Base-by-base conservation (phyloP, 2,113 vertebrate genomes). In the Oreochromis niloticus region DNA sequence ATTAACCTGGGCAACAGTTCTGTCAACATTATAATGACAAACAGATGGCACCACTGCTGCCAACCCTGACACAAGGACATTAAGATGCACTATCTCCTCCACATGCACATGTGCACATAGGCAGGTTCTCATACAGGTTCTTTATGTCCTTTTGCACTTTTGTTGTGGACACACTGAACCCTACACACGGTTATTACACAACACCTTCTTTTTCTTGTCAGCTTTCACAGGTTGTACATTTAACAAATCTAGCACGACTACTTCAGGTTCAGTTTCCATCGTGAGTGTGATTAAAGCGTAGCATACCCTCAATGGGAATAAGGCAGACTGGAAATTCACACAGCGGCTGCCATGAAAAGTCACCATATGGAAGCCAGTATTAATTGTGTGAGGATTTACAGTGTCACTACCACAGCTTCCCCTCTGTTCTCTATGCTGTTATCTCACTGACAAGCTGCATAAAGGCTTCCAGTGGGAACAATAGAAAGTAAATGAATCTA, bases 31-130 rank as follows among this genome's bases (percentile, higher is more conserved):
- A 87, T 94, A 94, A 95, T 94, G 94, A 93, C 94, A 88, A 93
- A 93, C 95, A 96, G 96, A 95, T 96, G 95, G 94, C 82, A 88
- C 83, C 75, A 50, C 88, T 85, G 92, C 89, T 88, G 94, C 91
- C 90, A 90, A 78, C 61, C 39, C 75, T 83, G 87, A 94, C 92
- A 94, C 87, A 54, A 10, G 12, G 27, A 91, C 59, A 86, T 19
- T 24, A 36, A 85, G 82, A 81, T 43, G 86, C 86, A 57, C 39
- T 13, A 12, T 9, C 14, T 24, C 83, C 32, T 48, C 39, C 78
- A 39, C 80, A 9, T 56, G 34, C 71, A 48, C 80, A 46, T 7
- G 16, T 14, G 43, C 36, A 32, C 19, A 56, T 3, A 1, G n/a
- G 81, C 36, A 80, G 52, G 34, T 84, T 32, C 27, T 89, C 89